Evolutionary conservation across 2,797 vertebrate genomes (phyloP).

Genomic region (Tiaroga cobitis): DNA sequence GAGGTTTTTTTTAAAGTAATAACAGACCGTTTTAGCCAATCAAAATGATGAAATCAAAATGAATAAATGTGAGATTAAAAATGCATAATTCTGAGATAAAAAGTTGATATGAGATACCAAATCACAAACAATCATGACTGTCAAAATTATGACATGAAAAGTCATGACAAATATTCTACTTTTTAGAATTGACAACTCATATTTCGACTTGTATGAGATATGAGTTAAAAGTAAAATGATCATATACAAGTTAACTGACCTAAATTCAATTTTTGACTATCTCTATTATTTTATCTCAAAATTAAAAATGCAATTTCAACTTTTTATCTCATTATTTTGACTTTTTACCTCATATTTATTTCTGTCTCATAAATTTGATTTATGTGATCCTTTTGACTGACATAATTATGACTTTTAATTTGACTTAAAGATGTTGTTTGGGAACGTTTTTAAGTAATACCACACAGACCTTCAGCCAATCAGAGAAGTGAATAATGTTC

Average conservation of each 20-base stretch:
- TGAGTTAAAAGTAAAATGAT: too few species aligned
- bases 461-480: neutral
- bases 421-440: neutral
- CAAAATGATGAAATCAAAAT: neutral
- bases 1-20: neutral
- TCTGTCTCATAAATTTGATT: neutral
- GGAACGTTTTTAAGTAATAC: neutral
- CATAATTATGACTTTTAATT: neutral
- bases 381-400: neutral
- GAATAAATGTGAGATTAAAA: neutral
- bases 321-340: too few species aligned
- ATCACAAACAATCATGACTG: neutral
- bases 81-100: neutral
- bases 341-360: too few species aligned
- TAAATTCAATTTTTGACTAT: fast-evolving
- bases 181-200: too few species aligned
- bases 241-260: neutral
- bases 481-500: neutral
- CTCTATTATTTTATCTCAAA: neutral
- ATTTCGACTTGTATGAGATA: too few species aligned
- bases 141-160: too few species aligned
- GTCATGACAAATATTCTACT: neutral
- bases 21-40: neutral
- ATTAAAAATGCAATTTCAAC: neutral
- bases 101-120: neutral